Base-by-base conservation (phyloP, 2,888 invertebrate species). In the Temnothorax unifasciatus region DNA sequence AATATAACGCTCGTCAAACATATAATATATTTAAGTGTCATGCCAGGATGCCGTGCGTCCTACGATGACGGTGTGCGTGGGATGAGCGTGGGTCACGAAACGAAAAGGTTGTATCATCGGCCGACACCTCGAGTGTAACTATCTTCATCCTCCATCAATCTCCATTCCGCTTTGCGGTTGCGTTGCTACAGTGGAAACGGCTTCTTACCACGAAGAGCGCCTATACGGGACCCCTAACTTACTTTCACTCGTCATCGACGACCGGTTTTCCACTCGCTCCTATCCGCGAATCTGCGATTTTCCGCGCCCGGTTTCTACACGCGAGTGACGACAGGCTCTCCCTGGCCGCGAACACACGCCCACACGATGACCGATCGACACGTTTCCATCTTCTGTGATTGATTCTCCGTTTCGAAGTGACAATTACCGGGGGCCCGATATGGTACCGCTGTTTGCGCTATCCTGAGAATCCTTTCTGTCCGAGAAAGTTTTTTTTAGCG, bases 211-310 rank as follows among this genome's bases (percentile, higher is more conserved):
- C 92, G 89, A 93, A 92, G 92, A 89, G 90, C 92, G 91, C 90
- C 85, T 91, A 87, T 71, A 84, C 85, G 85, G 79, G 75, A 86
- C 61, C 85, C 82, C 76, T 82, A 84, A 83, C 85, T 89, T 85
- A 92, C 94, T 93, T 94, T 94, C 94, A 94, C 94, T 94, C 92
- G 91, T 92, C 91, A 92, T 92, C 93, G 91, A 90, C 93, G 92
- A 92, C 92, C 93, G 93, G 91, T 90, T 92, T 93, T 90, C 91
- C 92, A 87, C 68, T 54, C 84, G 79, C 76, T 84, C 82, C 84
- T 85, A 75, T 50, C 87, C 85, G 83, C 82, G 85, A 86, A 84
- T 86, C 68, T 83, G 54, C 83, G 85, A 87, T 90, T 89, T 88
- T 88, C 86, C 90, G 83, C 74, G 88, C 69, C 54, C 76, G 71